Evolutionary conservation across 2,888 invertebrate genomes (phyloP), one percentile per base, ranked within the genome.

Genomic region (Pilophorus perplexus): DNA sequence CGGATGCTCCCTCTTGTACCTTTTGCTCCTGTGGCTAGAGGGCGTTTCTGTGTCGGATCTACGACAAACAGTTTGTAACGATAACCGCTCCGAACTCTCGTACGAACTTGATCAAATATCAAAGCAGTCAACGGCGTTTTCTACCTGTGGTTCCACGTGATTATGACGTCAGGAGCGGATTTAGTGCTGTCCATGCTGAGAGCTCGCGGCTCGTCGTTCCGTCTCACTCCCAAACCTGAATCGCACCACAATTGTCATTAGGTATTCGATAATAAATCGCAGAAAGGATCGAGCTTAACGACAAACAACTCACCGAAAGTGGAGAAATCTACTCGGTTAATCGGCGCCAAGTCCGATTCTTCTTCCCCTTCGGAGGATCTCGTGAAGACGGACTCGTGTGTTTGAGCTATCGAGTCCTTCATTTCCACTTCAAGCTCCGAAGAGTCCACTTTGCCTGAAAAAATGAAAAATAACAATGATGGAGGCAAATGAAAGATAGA

Each of bases 161-260:
- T 91, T 75, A 93, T 90, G 74, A 93, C 92, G 78, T 93, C 93
- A 54, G 92, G 92, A 1, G 92, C 92, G 66, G 92, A 91, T 74
- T 91, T 89, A 67, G 90, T 90, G 66, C 91, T 90, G 76, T 91
- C 87, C 67, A 85, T 72, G 70, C 62, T 72, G 66, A 55, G 69
- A 46, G 70, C 59, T 20, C 64, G 64, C 38, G 42, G 50, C 18
- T 52, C 66, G 54, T 52, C 66, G 69, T 57, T 68, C 33, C 64
- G 14, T n/a, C 64, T 18, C 23, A 64, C 50, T 1, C 64, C 50
- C 20, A 48, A 37, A 22, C 64, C 62, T 48, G 62, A n/a, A n/a
- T n/a, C n/a, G n/a, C n/a, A n/a, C n/a, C n/a, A n/a, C n/a, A 50
- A 50, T 23, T 33, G 10, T 10, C 10, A 33, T 10, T 33, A 33